Evolutionary conservation across 2,888 invertebrate species (phyloP), one percentile per base, ranked within the genome.

Genomic region (Plemyria rubiginata): DNA sequence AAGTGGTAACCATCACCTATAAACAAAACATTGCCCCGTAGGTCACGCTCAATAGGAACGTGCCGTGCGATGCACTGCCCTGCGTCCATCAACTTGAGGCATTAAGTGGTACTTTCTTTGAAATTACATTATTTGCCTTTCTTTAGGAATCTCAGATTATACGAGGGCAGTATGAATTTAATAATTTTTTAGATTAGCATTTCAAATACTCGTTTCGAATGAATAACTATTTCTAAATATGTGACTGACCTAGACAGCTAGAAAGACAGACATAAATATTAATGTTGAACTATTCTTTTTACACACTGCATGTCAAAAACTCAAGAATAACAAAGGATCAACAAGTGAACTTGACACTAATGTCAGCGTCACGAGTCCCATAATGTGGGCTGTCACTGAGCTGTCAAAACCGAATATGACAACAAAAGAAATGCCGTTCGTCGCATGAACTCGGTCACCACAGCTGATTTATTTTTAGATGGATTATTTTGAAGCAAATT

Each of bases 271-370:
- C 13, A 55, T 58, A 55, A 46, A 63, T 59, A 59, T 54, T 41
- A 15, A 59, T 54, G 29, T 49, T 11, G 29, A 45, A 40, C 52
- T 41, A 28, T 9, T 32, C 41, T 60, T 55, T 59, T 62, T 60
- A 46, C 50, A 43, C 46, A 41, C 52, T 22, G 38, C 40, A 50
- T n/a, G 60, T 55, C 41, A 55, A 48, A 55, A 54, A 40, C 29
- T 48, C 51, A 41, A 52, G 43, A 71, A 68, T 65, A 71, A 69
- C 60, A 63, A 62, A 58, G 63, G 67, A 64, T 72, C 68, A 66
- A 65, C 66, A 63, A 61, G 65, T 65, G 63, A 70, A 58, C 71
- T 68, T 66, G 68, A 68, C 68, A 67, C 58, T 70, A 65, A 70
- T 70, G 62, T 55, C 57, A 13, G 56, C 60, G 61, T 60, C 67